Percentiles rank a stretch among this genome's conserved stretches.
Evolutionary conservation across 1,140 invertebrate species (phyloP).

Genomic region (Cydia strobilella): DNA sequence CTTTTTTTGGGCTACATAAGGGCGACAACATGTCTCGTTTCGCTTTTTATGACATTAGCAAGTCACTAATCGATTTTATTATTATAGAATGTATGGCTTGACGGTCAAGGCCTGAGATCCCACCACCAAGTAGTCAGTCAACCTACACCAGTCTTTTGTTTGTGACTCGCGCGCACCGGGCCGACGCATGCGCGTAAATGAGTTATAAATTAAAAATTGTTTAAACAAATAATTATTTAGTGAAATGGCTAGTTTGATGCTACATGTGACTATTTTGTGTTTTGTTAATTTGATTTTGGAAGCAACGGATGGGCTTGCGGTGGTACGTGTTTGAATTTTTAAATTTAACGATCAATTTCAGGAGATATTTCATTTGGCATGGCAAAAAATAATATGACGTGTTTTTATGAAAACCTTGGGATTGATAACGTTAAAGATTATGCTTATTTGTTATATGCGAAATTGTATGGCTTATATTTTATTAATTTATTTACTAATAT

Average conservation of each 20-base stretch:
- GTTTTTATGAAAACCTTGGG: neutral
- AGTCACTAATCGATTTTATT: constrained; percentile 37
- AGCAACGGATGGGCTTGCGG: constrained; percentile 48
- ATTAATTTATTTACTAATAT: too few relatives aligned
- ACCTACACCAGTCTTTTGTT: constrained; percentile 41
- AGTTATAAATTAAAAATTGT: neutral
- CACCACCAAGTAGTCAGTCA: constrained; percentile 30
- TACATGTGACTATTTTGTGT: constrained; percentile 44
- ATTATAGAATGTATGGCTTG: constrained; percentile 59
- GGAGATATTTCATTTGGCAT: neutral
- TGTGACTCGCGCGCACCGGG: constrained; percentile 35
- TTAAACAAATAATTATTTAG: neutral
- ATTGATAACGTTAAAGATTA: too few relatives aligned
- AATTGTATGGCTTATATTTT: too few relatives aligned
- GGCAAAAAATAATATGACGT: neutral
- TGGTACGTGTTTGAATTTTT: constrained; percentile 45
- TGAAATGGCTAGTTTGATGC: constrained; percentile 4
- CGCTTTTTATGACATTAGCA: constrained; percentile 34
- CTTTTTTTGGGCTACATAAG: neutral
- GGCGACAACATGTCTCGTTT: neutral
- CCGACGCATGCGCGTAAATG: constrained; percentile 24
- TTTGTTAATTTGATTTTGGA: constrained; percentile 50
- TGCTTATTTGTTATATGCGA: too few relatives aligned
- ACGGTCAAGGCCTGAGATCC: constrained; percentile 54
- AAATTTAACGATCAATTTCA: neutral